These are phyloP conservation scores for Centruroides sculpturatus DNA, from an alignment of 1,140 invertebrate genomes.

Conservation along the genomic window DNA sequence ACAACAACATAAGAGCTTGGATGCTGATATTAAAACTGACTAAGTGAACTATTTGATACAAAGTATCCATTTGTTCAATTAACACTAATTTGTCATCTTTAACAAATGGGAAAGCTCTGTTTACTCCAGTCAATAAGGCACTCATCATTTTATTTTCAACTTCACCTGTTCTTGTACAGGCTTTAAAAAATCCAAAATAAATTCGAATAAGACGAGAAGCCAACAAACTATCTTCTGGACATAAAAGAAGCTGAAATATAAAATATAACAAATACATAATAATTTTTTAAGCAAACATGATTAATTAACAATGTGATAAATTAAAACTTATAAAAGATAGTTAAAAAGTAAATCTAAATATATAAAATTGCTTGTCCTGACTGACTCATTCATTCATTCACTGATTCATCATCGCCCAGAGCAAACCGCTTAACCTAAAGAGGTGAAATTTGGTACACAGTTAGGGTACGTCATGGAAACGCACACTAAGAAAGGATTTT, in stretches of 20 bases:
- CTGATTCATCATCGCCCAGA: too few relatives aligned
- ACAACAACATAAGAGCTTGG: constrained; percentile 71
- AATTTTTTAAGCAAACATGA: too few relatives aligned
- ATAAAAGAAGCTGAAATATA: constrained; percentile 39
- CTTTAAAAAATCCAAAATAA: constrained; percentile 94
- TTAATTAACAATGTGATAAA: too few relatives aligned
- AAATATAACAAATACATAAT: not conserved
- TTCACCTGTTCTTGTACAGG: constrained; percentile 75
- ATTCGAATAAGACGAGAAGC: constrained; percentile 69
- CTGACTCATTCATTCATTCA: too few relatives aligned
- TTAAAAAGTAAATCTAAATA: too few relatives aligned
- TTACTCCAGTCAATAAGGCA: constrained; percentile 72
- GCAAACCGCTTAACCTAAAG: too few relatives aligned
- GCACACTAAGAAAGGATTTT: too few relatives aligned
- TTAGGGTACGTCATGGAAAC: too few relatives aligned
- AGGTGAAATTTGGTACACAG: too few relatives aligned
- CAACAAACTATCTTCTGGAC: constrained; percentile 52
- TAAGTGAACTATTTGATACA: constrained; percentile 79
- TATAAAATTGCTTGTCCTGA: too few relatives aligned
- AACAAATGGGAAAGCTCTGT: constrained; percentile 68
- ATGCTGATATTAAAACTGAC: constrained; percentile 59
- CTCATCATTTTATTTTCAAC: constrained; percentile 84
- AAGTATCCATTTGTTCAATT: constrained; percentile 45
- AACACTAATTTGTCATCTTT: constrained; percentile 26
- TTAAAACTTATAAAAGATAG: too few relatives aligned